Evolutionary conservation across 2,113 vertebrate genomes (phyloP), one percentile per base, ranked within the genome.

Genomic region (Tapirus terrestris): DNA sequence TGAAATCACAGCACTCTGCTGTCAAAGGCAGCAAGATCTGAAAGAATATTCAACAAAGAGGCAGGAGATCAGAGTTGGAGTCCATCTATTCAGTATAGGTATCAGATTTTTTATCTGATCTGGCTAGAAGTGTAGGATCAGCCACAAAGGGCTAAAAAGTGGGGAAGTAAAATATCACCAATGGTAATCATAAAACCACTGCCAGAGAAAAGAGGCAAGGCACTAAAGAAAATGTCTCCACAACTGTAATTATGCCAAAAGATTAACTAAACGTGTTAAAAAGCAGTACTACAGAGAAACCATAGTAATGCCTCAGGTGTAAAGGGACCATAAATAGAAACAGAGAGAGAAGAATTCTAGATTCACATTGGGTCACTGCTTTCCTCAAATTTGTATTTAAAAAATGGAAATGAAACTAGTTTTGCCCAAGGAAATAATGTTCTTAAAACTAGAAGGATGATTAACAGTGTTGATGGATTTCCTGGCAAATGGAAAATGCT

Each of bases 371-470:
- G 6, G 60, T 68, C 58, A 81, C n/a, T 84, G n/a, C 18, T 80
- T 90, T 92, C 21, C 45, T 92, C 70, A 76, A 92, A 76, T 61
- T 1, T 56, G 18, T 18, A 83, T 88, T 90, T 48, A 60, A n/a
- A 83, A 92, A 92, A 87, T n/a, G 25, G n/a, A 61, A 82, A 94
- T 63, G 5, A 97, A 97, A 76, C 25, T 48, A 91, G 33, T 61
- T 76, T 94, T 87, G 7, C 77, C 48, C 17, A 80, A 89, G 72
- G 45, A 93, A 89, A 93, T 86, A 53, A 77, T 81, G 33, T 51
- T 89, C 73, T 91, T 89, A 91, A 96, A 90, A 68, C 53, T 89
- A 63, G 85, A 94, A 91, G 8, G 20, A 83, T 75, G 39, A 39
- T 84, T 65, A 95, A 63, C 43, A 63, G 25, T 79, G 11, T 73